Conservation (phyloP, 1,140 invertebrate species). For the Ceratitis capitata region DNA sequence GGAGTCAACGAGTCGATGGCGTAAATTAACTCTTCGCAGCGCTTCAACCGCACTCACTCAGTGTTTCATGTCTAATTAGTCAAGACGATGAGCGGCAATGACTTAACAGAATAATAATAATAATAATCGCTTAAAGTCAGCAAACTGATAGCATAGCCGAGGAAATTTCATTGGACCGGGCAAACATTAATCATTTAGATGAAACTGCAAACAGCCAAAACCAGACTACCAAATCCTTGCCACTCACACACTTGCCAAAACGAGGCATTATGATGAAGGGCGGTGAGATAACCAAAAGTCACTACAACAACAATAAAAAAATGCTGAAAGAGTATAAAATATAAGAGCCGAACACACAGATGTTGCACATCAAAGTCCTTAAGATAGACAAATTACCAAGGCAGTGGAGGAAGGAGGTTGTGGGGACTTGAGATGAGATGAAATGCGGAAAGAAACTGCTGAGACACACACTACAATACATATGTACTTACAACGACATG, state of each 20-base stretch:
- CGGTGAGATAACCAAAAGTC: background rate
- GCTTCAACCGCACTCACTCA: background rate
- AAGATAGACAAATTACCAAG: conserved; percentile 10
- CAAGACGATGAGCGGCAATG: background rate
- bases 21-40: background rate
- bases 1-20: no score
- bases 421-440: background rate
- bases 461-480: background rate
- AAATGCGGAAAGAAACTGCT: background rate
- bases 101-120: background rate
- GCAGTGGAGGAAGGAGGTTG: background rate
- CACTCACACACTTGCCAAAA: conserved; percentile 4
- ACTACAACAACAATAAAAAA: background rate
- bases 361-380: background rate
- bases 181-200: background rate
- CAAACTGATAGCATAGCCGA: background rate
- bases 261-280: background rate
- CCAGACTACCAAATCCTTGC: background rate
- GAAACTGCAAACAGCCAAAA: conserved; percentile 3
- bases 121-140: background rate
- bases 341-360: background rate
- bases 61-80: background rate
- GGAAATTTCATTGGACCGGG: background rate
- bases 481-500: no score
- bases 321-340: background rate